Evolutionary conservation across 1,140 invertebrate species (phyloP), one percentile per base, ranked within the genome.

Genomic region (Magallana ariakensis): DNA sequence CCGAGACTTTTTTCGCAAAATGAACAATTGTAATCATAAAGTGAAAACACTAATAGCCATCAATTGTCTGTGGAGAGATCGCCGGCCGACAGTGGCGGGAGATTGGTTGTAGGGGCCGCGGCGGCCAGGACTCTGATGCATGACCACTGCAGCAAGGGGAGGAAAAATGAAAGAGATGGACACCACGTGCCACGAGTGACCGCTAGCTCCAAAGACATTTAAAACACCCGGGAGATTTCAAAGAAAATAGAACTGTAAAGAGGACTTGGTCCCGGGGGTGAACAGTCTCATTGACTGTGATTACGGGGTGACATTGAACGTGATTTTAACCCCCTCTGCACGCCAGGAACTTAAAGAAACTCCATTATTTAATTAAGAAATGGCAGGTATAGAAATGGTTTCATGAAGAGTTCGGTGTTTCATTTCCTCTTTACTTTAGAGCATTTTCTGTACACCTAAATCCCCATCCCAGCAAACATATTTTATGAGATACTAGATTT

Each of bases 1-100:
- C 80, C 81, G 85, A 70, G 80, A 83, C 62, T 56, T 83, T 87
- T 87, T 87, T 81, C 81, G 66, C 81, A 87, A 83, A 82, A 82
- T n/a, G 80, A 82, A 56, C 80, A 82, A 82, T 22, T 82, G 80
- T 75, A 75, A 75, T 75, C 80, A 55, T 82, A 82, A 55, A 55
- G 80, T 56, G 46, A 56, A 82, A 82, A 82, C 80, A 54, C 53
- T 82, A 82, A 82, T 56, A 53, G 16, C 15, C n/a, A 82, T 55
- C 54, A 16, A 82, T 82, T 22, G 80, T 54, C 80, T 10, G 54
- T 7, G 8, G 80, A 82, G 6, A 26, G 54, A 82, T 26, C 16
- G 46, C 46, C 46, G 80, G 19, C 53, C 46, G 54, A 13, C 19
- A 0, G 19, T 82, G 33, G 80, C 80, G 54, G 53, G 80, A 16